phyloP scores from a whole-genome alignment of 2,113 vertebrate species.

The Thinocorus orbignyianus region DNA sequence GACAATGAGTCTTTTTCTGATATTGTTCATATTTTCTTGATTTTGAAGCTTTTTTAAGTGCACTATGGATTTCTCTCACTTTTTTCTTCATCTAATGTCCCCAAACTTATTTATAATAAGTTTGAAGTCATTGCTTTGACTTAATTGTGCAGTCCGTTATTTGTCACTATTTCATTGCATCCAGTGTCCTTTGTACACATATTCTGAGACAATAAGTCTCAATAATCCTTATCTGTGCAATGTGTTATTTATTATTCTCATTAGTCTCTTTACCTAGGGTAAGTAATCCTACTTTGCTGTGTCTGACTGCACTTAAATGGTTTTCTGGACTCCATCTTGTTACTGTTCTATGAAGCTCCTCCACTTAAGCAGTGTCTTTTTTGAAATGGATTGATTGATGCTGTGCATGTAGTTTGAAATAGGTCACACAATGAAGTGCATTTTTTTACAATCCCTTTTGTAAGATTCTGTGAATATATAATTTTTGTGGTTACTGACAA shows the following conservation, averaged over 20 bases:
- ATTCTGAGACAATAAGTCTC: neutral
- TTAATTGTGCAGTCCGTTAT: neutral
- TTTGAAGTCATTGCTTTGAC: neutral
- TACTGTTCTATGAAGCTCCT: neutral
- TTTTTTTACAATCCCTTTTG: neutral
- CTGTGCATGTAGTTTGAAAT: neutral
- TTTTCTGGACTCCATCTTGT: neutral
- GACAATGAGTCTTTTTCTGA: neutral
- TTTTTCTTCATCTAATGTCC: neutral
- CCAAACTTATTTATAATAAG: neutral
- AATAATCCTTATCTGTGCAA: neutral
- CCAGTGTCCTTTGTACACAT: neutral
- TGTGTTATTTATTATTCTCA: neutral
- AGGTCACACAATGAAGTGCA: neutral
- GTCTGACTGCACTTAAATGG: neutral
- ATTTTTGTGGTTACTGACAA: neutral
- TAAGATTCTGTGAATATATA: neutral
- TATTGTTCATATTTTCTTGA: neutral
- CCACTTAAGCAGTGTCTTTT: neutral
- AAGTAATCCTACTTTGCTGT: neutral
- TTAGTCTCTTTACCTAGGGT: neutral
- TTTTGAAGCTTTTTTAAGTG: neutral
- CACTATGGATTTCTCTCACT: neutral
- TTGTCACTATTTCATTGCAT: neutral
- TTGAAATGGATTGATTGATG: neutral